Evolutionary conservation across 2,113 vertebrate genomes (phyloP), one percentile per base, ranked within the genome.

Genomic region (Jacana jacana): DNA sequence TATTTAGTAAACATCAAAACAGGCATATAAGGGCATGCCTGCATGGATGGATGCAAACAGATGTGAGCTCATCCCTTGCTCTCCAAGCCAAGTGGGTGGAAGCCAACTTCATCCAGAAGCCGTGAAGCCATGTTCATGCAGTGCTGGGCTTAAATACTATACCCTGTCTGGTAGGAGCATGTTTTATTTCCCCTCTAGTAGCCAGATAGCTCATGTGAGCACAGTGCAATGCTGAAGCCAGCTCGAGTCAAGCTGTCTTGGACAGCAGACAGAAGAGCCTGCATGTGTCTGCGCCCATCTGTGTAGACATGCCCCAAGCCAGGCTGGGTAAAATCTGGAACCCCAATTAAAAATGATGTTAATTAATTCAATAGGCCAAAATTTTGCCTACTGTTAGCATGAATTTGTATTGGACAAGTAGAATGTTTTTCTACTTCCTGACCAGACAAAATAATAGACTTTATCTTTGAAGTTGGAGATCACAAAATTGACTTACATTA

Each of bases 231-330:
- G 91, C 77, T 6, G 61, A 78, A 83, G 51, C 37, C 40, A 93
- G 49, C 80, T 81, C 0, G 1, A 94, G 51, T 46, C 80, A 54
- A 68, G 51, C 64, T 73, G 80, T 46, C 52, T 83, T 90, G 64
- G 77, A 94, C 95, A 57, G 61, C 91, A 97, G 89, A 95, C 86
- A 96, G 81, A 87, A 35, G 30, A 97, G 61, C 33, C 60, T 0
- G 0, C 2, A 5, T 92, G 83, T 81, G 88, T 93, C 94, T 90
- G 95, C 8, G 0, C 88, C 94, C 91, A 78, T 95, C 92, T 95
- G 94, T 46, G 94, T 51, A 96, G 96, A 96, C 96, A 93, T 96
- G 95, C 93, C 94, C 77, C 60, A 48, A 95, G 71, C 89, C 89
- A 95, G 73, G 57, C 77, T 94, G 81, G 79, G 75, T 93, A 66